Evolutionary conservation across 2,797 vertebrate species (phyloP).

Genomic region (Tinamus major): DNA sequence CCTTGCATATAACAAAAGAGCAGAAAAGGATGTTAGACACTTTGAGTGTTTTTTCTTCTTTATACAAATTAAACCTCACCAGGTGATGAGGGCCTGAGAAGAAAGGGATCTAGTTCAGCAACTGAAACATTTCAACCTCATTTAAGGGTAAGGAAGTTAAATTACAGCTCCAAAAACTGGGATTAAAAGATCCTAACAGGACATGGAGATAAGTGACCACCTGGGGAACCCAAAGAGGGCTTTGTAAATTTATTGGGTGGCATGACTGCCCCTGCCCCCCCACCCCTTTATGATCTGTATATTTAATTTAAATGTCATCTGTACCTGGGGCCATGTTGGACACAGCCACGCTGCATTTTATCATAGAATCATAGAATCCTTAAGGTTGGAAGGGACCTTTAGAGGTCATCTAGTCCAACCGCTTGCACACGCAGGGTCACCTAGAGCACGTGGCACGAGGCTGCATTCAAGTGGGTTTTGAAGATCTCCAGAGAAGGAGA

Average conservation of each 20-base stretch:
- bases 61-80: not conserved
- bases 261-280: not conserved
- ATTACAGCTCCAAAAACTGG: not conserved
- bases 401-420: no score
- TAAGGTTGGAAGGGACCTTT: no score
- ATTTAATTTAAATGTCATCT: not conserved
- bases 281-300: not conserved
- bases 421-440: no score
- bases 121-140: not conserved
- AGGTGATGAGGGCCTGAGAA: not conserved
- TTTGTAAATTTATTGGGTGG: not conserved
- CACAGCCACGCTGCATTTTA: no score
- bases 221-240: not conserved
- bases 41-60: not conserved
- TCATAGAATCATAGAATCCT: no score
- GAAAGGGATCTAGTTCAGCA: constrained; percentile 26
- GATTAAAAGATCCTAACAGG: not conserved
- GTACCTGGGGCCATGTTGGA: no score
- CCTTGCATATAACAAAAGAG: not conserved
- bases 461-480: no score
- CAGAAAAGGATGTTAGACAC: not conserved
- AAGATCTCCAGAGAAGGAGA: no score
- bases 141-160: constrained; percentile 2
- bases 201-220: not conserved
- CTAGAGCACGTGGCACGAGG: no score